Percentiles rank a stretch among this genome's conserved stretches.
phyloP scores from a whole-genome alignment of 2,888 invertebrate species.

The Dysmachus trigonus region DNA sequence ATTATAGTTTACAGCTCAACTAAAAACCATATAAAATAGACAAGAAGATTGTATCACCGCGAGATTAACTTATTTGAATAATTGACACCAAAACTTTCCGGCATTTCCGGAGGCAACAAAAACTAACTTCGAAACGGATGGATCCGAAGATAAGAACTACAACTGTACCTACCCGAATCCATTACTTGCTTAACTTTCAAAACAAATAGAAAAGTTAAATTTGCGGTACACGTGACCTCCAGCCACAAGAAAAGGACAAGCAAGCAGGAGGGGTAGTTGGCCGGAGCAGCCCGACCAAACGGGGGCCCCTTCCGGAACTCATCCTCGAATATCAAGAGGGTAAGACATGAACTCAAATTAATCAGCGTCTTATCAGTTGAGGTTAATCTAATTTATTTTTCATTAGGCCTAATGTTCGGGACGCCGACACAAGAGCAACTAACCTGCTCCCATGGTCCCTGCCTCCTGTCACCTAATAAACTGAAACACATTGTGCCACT shows the following conservation, averaged over 20 bases:
- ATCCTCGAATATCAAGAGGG: background rate
- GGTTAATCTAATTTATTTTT: slow-evolving; percentile 35
- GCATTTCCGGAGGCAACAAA: background rate
- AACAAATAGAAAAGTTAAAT: slow-evolving; percentile 25
- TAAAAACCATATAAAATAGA: background rate
- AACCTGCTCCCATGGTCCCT: background rate
- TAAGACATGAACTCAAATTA: slow-evolving; percentile 30
- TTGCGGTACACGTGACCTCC: background rate
- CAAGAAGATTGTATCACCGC: background rate
- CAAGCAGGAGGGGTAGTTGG: background rate
- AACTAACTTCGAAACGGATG: background rate
- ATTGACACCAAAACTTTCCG: background rate
- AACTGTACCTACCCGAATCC: background rate
- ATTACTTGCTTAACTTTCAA: background rate
- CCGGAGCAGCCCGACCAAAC: background rate
- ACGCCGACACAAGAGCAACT: background rate
- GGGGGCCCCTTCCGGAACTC: background rate
- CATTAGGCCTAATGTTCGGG: slow-evolving; percentile 21
- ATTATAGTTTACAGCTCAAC: no score
- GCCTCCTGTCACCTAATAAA: background rate
- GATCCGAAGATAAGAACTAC: background rate
- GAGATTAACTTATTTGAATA: slow-evolving; percentile 16
- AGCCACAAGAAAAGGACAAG: background rate
- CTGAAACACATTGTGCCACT: background rate
- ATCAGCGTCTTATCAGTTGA: slow-evolving; percentile 32